Evolutionary conservation across 1,140 invertebrate genomes (phyloP).

Genomic region (Thrips palmi): DNA sequence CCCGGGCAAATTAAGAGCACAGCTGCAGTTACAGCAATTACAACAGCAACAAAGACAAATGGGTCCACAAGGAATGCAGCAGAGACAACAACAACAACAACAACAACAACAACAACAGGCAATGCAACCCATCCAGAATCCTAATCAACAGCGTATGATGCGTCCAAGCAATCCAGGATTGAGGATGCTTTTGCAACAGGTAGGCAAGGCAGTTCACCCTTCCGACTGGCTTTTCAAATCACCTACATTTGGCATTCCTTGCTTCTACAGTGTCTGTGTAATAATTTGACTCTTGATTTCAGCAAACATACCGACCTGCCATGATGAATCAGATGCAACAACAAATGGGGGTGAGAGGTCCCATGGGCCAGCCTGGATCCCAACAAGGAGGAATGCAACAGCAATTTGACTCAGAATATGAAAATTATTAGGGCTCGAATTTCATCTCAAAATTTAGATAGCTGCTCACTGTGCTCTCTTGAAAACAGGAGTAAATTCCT

Average conservation of each 20-base stretch:
- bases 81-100: slow-evolving; percentile 13
- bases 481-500: no score
- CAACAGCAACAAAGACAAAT: slow-evolving; percentile 15
- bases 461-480: no score
- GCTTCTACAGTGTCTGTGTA: no score
- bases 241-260: slow-evolving; percentile 21
- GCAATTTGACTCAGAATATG: no score
- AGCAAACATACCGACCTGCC: no score
- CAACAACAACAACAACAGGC: slow-evolving; percentile 14
- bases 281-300: no score
- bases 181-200: slow-evolving; percentile 45
- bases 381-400: no score
- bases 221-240: slow-evolving; percentile 13
- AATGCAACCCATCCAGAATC: slow-evolving; percentile 21
- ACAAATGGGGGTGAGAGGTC: no score
- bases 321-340: no score
- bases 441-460: no score
- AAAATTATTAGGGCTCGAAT: no score
- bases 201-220: slow-evolving; percentile 18
- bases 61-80: slow-evolving; percentile 12
- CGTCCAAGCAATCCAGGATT: slow-evolving; percentile 48
- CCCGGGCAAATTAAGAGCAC: slow-evolving; percentile 18
- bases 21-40: slow-evolving; percentile 17
- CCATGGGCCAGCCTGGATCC: no score
- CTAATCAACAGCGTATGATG: slow-evolving; percentile 37